Evolutionary conservation across 2,113 vertebrate species (phyloP).

Genomic region (Sylvilagus bachmani): DNA sequence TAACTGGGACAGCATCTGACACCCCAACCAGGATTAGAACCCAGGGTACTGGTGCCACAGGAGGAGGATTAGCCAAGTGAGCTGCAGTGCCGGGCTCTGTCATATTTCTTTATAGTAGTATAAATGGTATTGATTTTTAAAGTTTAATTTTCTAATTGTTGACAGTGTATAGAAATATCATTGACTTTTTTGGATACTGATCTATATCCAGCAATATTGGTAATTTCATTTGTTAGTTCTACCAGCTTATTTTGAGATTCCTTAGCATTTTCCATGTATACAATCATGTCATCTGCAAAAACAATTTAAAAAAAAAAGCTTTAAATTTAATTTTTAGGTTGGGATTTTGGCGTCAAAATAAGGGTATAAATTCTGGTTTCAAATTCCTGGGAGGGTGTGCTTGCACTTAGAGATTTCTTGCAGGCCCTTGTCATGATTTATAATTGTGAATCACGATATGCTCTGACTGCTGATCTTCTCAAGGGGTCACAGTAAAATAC

Average conservation of each 20-base stretch:
- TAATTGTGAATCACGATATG: not conserved
- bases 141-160: not conserved
- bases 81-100: too few relatives aligned
- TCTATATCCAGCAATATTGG: not conserved
- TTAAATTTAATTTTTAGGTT: not conserved
- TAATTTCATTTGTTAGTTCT: not conserved
- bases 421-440: not conserved
- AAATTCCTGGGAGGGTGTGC: not conserved
- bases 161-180: not conserved
- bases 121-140: not conserved
- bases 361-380: conserved; percentile 10
- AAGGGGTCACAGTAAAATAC: not conserved
- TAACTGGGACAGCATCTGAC: too few relatives aligned
- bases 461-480: not conserved
- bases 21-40: too few relatives aligned
- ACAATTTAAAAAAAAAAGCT: not conserved
- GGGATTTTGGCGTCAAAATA: not conserved
- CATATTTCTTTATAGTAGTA: not conserved
- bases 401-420: not conserved
- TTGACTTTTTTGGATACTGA: not conserved
- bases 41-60: too few relatives aligned
- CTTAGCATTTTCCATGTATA: not conserved
- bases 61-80: too few relatives aligned
- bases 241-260: not conserved
- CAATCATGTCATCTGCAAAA: not conserved